A percentile compares a stretch with the other conserved stretches of the same genome.
Evolutionary conservation across 2,888 invertebrate species (phyloP).

Genomic region (Drosophila dives): DNA sequence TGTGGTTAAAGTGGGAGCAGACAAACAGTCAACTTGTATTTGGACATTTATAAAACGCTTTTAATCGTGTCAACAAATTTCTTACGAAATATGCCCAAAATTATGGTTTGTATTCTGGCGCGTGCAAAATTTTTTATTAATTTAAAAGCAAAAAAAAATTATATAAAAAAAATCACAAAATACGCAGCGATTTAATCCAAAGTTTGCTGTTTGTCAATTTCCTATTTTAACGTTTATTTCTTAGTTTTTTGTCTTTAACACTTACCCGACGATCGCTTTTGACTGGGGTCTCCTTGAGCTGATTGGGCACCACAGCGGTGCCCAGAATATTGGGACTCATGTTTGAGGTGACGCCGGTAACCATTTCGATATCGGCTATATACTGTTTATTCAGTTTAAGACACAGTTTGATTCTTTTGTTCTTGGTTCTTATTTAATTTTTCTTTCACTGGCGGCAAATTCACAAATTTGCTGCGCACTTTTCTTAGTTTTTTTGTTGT

Average conservation of each 20-base stretch:
- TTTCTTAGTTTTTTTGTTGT: conserved; percentile 29
- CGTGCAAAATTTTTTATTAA: neutral
- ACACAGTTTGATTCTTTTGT: conserved; percentile 59
- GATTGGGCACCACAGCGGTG: conserved; percentile 75
- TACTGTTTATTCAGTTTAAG: conserved; percentile 66
- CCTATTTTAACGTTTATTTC: neutral
- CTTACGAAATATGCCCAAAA: conserved; percentile 44
- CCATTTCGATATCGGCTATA: conserved; percentile 79
- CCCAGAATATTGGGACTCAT: conserved; percentile 82
- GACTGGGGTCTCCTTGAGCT: conserved; percentile 79
- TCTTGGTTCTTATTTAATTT: conserved; percentile 30
- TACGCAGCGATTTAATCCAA: conserved; percentile 27
- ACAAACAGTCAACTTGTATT: conserved; percentile 43
- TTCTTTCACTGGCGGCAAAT: conserved; percentile 63
- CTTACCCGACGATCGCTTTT: conserved; percentile 85
- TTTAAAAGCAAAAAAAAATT: neutral
- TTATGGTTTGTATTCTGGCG: neutral
- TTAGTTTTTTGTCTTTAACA: conserved; percentile 44
- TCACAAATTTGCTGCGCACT: conserved; percentile 51
- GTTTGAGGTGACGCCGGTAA: conserved; percentile 84
- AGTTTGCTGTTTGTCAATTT: conserved; percentile 25
- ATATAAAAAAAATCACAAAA: neutral
- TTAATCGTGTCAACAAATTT: conserved; percentile 38
- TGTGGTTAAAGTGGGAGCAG: conserved; percentile 51
- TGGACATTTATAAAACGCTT: conserved; percentile 17